Evolutionary conservation across 2,113 vertebrate genomes (phyloP).

Genomic region (Trachemys scripta): DNA sequence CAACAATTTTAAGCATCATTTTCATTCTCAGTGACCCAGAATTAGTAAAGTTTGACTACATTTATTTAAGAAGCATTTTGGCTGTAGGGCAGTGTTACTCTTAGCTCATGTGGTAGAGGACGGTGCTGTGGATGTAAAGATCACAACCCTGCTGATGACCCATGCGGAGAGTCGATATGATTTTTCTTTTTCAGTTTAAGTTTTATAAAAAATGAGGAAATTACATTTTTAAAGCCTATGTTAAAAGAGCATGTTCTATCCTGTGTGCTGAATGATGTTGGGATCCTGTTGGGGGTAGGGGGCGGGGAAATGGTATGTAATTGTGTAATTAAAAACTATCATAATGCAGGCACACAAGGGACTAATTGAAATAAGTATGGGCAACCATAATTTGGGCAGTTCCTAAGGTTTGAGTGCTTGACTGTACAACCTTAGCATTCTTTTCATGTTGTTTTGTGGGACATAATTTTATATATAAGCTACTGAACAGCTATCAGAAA

Average conservation of each 20-base stretch:
- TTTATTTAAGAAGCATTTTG: too few species aligned
- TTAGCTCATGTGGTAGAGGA: background rate
- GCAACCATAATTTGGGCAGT: background rate
- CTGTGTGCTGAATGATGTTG: background rate
- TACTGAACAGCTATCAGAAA: background rate
- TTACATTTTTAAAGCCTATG: background rate
- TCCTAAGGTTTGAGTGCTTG: background rate
- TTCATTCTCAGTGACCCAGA: too few species aligned
- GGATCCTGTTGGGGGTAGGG: background rate
- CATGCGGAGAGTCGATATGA: background rate
- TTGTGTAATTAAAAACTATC: slow-evolving; percentile 45
- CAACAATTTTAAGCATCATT: too few species aligned
- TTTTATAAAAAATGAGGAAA: background rate
- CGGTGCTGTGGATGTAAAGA: fast-evolving
- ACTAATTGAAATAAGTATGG: background rate
- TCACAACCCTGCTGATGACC: background rate
- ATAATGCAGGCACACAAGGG: background rate
- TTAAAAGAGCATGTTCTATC: background rate
- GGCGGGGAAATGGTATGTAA: background rate
- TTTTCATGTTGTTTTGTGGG: background rate
- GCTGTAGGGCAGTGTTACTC: background rate
- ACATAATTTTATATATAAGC: fast-evolving
- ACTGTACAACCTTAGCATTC: background rate
- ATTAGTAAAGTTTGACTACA: too few species aligned
- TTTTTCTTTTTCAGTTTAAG: background rate